Evolutionary conservation across 2,113 vertebrate genomes (phyloP), one percentile per base, ranked within the genome.

Genomic region (Salvator merianae): DNA sequence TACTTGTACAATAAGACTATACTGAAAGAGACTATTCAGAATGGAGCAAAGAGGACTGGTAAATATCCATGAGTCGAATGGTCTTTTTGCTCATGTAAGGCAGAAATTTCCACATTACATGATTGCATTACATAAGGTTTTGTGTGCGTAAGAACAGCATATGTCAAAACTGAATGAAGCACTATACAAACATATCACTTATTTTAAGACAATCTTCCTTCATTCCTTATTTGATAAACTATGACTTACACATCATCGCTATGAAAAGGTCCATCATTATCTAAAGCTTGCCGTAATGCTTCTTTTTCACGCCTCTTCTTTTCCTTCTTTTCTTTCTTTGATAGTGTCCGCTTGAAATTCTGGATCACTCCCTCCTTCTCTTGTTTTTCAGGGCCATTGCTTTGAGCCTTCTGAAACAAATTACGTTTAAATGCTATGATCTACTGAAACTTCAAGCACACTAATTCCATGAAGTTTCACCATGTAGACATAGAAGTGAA

Each of bases 301-400:
- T 99, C 98, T 91, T 99, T 99, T 30, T 99, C 98, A 77, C 96
- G 96, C 93, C 97, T 99, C 95, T 99, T 99, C 81, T 99, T 98
- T 84, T 99, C 98, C 87, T 98, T 98, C 93, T 98, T 99, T 91
- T 99, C 98, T 82, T 99, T 99, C 94, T 99, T 99, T 38, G 99
- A 99, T 38, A 99, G 95, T 0, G 99, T 99, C 84, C 99, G 93
- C 91, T 98, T 99, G 94, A 99, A 99, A 93, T 99, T 99, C 92
- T 99, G 98, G 83, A 99, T 99, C 77, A 99, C 98, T 0, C 99
- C 98, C 38, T 99, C 99, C 79, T 98, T 99, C 89, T 99, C 99
- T 92, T 97, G 96, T 81, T 98, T 99, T 75, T 99, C 98, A 0
- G 99, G 98, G 26, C 99, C 99, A 40, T 99, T 99, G 90, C 97